Conservation (phyloP, 1,140 invertebrate species). For the Goniozus legneri region DNA sequence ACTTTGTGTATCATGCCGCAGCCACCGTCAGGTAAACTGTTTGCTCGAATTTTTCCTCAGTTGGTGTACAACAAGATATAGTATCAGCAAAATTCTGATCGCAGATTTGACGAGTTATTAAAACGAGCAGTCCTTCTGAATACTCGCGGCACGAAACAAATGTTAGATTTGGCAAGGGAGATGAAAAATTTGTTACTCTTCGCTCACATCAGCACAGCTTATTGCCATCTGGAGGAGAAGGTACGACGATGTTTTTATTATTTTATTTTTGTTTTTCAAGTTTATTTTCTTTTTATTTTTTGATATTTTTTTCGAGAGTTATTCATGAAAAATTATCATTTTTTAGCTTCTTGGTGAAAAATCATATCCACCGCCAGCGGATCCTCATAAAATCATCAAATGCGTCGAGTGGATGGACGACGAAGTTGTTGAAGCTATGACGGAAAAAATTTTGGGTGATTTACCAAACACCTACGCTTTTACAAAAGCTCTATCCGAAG, state of each 20-base stretch:
- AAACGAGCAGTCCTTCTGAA: conserved; percentile 73
- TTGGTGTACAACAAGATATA: background rate
- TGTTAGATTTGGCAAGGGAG: conserved; percentile 70
- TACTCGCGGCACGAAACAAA: conserved; percentile 69
- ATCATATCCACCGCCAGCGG: conserved; percentile 79
- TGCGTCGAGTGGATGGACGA: conserved; percentile 85
- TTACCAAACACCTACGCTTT: conserved; percentile 90
- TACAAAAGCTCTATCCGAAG: conserved; percentile 85
- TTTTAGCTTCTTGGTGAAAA: conserved; percentile 63
- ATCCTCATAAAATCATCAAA: conserved; percentile 87
- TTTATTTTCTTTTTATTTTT: background rate
- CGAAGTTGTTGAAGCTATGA: conserved; percentile 70
- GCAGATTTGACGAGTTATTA: conserved; percentile 70
- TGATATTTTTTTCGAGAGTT: background rate
- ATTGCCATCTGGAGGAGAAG: conserved; percentile 60
- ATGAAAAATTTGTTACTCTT: conserved; percentile 68
- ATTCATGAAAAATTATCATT: too few species aligned
- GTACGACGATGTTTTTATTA: conserved; percentile 20
- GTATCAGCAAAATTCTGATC: background rate
- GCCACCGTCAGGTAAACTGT: conserved; percentile 71
- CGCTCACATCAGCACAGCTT: conserved; percentile 63
- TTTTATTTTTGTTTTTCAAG: background rate
- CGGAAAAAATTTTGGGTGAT: conserved; percentile 72
- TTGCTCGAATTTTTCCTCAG: background rate
- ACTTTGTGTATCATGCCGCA: conserved; percentile 86